These are phyloP conservation scores for Microctenopoma lineatum DNA, from an alignment of 2,797 vertebrate species.

Conservation along the genomic window DNA sequence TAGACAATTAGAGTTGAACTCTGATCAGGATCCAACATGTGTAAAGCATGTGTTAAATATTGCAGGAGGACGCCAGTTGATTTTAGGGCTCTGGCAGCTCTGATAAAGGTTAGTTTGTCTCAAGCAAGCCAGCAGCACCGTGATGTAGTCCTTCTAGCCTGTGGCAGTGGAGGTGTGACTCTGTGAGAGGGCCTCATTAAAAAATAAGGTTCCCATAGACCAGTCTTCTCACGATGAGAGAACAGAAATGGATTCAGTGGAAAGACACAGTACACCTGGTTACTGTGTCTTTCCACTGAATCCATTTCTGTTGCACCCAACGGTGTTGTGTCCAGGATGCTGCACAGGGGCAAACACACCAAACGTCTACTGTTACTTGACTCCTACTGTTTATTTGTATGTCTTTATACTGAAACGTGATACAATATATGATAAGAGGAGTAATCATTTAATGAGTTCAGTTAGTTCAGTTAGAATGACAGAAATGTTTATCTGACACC, in stretches of 20 bases:
- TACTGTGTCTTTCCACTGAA: slow-evolving; percentile 28
- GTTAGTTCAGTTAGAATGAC: not conserved
- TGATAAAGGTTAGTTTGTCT: not conserved
- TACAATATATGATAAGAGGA: slow-evolving; percentile 4
- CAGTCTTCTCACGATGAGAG: not conserved
- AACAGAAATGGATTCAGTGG: slow-evolving; percentile 1
- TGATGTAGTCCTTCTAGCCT: not conserved
- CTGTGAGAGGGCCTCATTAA: slow-evolving; percentile 40
- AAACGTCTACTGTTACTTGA: not conserved
- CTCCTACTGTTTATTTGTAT: slow-evolving; percentile 1
- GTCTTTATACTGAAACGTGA: slow-evolving; percentile 1
- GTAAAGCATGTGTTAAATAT: no score
- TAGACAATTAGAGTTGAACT: no score
- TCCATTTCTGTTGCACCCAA: slow-evolving; percentile 9
- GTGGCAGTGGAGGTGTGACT: slow-evolving; percentile 3
- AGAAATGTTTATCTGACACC: no score
- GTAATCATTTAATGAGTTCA: not conserved
- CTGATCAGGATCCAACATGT: no score
- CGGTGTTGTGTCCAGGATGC: not conserved
- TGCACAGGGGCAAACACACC: not conserved
- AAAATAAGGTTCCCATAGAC: slow-evolving; percentile 19
- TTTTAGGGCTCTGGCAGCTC: not conserved
- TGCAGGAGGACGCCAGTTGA: no score
- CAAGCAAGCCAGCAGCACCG: not conserved
- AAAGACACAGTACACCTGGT: slow-evolving; percentile 1